Base-by-base conservation (phyloP, 2,888 invertebrate genomes). In the Pasiphila rectangulata region DNA sequence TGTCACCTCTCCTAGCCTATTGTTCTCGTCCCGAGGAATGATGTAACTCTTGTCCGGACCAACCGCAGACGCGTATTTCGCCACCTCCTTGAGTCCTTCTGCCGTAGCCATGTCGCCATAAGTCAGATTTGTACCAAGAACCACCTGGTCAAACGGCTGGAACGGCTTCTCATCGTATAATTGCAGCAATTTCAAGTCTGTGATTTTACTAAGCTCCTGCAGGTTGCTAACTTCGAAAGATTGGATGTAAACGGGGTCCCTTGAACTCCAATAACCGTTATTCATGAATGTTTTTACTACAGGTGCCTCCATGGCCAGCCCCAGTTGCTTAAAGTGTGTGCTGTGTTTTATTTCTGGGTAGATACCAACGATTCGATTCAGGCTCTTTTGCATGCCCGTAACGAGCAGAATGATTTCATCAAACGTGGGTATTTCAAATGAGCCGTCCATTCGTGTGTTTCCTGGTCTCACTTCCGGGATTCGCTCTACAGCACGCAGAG, bases 281-380 rank as follows among this genome's bases (percentile, higher is more conserved):
- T 42, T 66, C 34, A 76, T 73, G 17, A 87, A 69, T 1, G 69
- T 70, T 17, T 79, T 69, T 0, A 85, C 81, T 3, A 84, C 56
- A 1, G 67, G 62, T 27, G 59, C 53, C 49, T 87, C 85, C 77
- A 87, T 77, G 1, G 79, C 62, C 16, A 87, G 57, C 7, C 79
- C 80, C 5, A 82, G 49, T 1, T 49, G 57, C 43, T 73, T 64
- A 45, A 86, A 87, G 53, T 86, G 77, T 0, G 74, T 72, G 34
- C 77, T 73, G 51, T 83, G 79, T 54, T 87, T 87, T 7, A 86
- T 74, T 73, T 87, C 87, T 2, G 86, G 85, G 46, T 83, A 85
- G 38, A 87, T 71, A 4, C 87, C 86, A 7, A 87, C 80, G 10
- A 62, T 58, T 37, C 82, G 73, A 34, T 66, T 68, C 62, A 78